These are phyloP conservation scores for Bubalus kerabau DNA, from an alignment of 2,113 vertebrate genomes.

Conservation along the genomic window DNA sequence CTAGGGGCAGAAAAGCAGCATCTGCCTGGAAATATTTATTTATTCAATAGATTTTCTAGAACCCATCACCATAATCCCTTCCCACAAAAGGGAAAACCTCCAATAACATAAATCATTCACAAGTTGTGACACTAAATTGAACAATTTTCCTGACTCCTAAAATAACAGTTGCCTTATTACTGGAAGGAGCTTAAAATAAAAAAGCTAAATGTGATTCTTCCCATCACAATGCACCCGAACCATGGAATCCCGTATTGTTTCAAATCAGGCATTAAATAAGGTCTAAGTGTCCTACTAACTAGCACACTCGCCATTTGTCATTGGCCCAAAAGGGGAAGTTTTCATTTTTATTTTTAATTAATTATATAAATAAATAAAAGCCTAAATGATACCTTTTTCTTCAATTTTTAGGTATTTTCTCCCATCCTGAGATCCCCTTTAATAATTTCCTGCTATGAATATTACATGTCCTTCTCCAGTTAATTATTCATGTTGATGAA, in stretches of 20 bases:
- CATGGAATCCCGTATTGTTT: background rate
- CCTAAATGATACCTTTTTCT: slow-evolving; percentile 68
- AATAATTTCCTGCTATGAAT: slow-evolving; percentile 79
- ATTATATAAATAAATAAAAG: slow-evolving; percentile 68
- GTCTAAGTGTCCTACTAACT: background rate
- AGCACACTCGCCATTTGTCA: background rate
- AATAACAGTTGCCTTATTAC: background rate
- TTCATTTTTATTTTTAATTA: slow-evolving; percentile 32
- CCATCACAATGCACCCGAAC: background rate
- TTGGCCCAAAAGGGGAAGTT: background rate
- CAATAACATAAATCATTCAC: slow-evolving; percentile 26
- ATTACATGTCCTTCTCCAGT: slow-evolving; percentile 74
- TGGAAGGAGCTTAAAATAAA: slow-evolving; percentile 47
- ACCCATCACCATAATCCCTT: background rate
- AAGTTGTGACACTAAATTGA: background rate
- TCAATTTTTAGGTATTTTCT: slow-evolving; percentile 64
- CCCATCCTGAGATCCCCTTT: slow-evolving; percentile 63
- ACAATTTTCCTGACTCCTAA: background rate
- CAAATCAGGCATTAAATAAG: background rate
- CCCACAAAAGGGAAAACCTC: slow-evolving; percentile 4
- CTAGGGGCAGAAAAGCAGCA: slow-evolving; percentile 55
- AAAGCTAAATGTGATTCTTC: background rate
- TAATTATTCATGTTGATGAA: slow-evolving; percentile 81
- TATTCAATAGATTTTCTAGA: slow-evolving; percentile 59
- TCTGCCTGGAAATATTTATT: slow-evolving; percentile 61